A percentile compares a stretch with the other conserved stretches of the same genome.
Conservation (phyloP, 1,140 invertebrate genomes). For the Rhysida immarginata region DNA sequence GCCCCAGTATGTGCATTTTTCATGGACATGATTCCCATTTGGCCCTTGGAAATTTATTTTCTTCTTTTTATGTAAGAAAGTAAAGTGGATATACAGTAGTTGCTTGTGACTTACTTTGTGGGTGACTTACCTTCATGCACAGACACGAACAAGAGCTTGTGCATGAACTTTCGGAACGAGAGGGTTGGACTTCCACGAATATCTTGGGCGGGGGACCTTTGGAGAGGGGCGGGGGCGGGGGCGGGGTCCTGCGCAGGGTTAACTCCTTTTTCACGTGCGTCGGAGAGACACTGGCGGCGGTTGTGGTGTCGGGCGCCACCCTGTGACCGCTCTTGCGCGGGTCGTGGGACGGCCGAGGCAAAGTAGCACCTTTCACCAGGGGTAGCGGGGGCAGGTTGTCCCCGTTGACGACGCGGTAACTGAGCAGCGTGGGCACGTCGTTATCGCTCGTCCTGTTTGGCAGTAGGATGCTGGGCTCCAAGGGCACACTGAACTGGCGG, state of each 20-base stretch:
- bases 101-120: too few species aligned
- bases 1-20: too few species aligned
- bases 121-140: constrained; percentile 9
- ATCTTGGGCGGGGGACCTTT: constrained; percentile 5
- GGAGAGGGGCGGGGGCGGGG: background rate
- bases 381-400: background rate
- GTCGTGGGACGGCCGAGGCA: constrained; percentile 2
- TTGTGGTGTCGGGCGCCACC: background rate
- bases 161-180: constrained; percentile 4
- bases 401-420: background rate
- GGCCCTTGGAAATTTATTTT: too few species aligned
- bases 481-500: too few species aligned
- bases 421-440: background rate
- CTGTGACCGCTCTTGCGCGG: background rate
- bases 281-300: background rate
- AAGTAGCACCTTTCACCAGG: background rate
- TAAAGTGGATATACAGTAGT: too few species aligned
- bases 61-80: too few species aligned
- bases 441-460: too few species aligned
- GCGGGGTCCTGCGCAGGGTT: background rate
- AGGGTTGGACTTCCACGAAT: background rate
- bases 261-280: background rate
- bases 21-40: too few species aligned
- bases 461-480: too few species aligned
- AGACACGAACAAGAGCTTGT: constrained; percentile 6